A percentile compares a stretch with the other conserved stretches of the same genome.
Conservation (phyloP, 2,113 vertebrate genomes). For the Trachemys scripta region DNA sequence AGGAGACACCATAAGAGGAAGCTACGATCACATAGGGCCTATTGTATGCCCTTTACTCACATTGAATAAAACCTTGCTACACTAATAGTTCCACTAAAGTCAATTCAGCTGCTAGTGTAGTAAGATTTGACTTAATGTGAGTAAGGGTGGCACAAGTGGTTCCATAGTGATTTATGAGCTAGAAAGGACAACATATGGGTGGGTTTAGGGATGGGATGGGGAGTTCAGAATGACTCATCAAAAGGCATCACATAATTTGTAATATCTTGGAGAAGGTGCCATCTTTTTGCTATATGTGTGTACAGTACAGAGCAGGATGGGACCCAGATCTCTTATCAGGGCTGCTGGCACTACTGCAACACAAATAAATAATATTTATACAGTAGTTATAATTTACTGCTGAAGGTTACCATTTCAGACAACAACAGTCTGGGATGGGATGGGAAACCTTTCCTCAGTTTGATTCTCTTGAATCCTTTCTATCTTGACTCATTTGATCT, state of each 20-base stretch:
- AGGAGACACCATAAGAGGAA: neutral
- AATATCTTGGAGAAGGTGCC: neutral
- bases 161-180: neutral
- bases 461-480: constrained; percentile 61
- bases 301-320: neutral
- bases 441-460: constrained; percentile 50
- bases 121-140: neutral
- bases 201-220: neutral
- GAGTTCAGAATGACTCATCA: neutral
- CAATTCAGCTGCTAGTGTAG: neutral
- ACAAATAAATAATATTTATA: neutral
- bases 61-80: neutral
- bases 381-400: neutral
- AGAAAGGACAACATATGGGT: neutral
- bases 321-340: neutral
- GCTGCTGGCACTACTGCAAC: neutral
- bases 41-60: neutral
- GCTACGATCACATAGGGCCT: neutral
- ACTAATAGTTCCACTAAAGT: neutral
- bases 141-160: neutral
- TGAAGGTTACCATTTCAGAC: constrained; percentile 35
- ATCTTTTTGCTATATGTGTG: neutral
- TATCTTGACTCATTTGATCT: constrained; percentile 56
- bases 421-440: constrained; percentile 13
- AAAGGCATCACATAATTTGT: neutral